Percentiles rank a stretch among this genome's conserved stretches.
phyloP scores from a whole-genome alignment of 1,140 invertebrate genomes.

The Acyrthosiphon pisum region DNA sequence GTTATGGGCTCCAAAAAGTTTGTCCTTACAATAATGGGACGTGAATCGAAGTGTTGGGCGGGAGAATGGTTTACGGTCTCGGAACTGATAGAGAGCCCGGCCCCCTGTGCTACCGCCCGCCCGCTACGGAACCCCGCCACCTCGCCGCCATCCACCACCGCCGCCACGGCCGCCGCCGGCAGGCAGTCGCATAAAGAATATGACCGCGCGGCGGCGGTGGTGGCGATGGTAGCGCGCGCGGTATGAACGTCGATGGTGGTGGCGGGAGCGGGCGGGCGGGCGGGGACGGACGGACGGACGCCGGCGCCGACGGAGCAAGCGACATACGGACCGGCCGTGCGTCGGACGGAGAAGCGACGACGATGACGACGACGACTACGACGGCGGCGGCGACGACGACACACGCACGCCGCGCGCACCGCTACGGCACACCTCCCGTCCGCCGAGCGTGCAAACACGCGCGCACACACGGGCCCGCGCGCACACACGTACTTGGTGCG shows the following conservation, averaged over 20 bases:
- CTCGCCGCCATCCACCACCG: not conserved
- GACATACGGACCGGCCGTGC: not conserved
- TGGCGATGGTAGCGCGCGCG: conserved; percentile 21
- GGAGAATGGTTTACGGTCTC: conserved; percentile 57
- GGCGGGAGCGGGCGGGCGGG: not conserved
- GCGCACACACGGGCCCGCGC: not conserved
- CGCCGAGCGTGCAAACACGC: not conserved
- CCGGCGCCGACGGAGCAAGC: conserved; percentile 49
- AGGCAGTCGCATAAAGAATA: conserved; percentile 47
- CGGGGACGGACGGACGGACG: not conserved
- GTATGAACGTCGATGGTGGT: no score
- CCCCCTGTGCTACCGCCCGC: conserved; percentile 50
- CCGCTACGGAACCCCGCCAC: not conserved
- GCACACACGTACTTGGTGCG: not conserved
- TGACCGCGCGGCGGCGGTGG: not conserved
- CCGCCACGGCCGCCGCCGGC: not conserved
- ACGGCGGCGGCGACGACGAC: not conserved
- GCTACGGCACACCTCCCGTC: not conserved
- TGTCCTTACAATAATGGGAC: conserved; percentile 55
- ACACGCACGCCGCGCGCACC: conserved; percentile 1
- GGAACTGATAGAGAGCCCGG: conserved; percentile 56
- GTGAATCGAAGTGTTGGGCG: conserved; percentile 56
- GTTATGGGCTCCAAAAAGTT: conserved; percentile 55
- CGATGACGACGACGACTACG: not conserved
- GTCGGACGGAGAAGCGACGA: conserved; percentile 38